Percentiles rank a stretch among this genome's conserved stretches.
Conservation (phyloP, 2,888 invertebrate species). For the Caradrina kadenii region DNA sequence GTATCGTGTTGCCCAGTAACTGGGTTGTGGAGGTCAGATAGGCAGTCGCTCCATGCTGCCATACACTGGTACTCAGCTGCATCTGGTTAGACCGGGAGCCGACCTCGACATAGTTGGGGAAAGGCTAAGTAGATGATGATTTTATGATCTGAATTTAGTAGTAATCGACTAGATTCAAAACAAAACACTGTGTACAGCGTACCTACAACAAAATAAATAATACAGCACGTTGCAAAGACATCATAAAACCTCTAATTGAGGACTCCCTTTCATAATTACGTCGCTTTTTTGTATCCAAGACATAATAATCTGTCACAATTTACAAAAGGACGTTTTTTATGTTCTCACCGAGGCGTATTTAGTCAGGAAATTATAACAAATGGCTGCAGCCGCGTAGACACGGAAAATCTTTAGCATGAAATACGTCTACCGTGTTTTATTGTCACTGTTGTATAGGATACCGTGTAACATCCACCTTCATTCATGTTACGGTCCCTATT, state of each 20-base stretch:
- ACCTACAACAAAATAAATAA: conserved; percentile 1
- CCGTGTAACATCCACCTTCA: neutral
- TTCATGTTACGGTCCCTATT: neutral
- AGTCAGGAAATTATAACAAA: conserved; percentile 78
- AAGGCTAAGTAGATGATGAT: too few species aligned
- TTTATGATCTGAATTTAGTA: too few species aligned
- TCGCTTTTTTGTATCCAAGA: conserved; percentile 55
- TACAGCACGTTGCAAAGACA: conserved; percentile 17
- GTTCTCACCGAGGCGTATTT: conserved; percentile 69
- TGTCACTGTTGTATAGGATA: conserved; percentile 50
- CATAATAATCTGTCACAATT: conserved; percentile 81
- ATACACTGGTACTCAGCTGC: too few species aligned
- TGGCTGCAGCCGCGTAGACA: conserved; percentile 64
- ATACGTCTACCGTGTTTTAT: conserved; percentile 65
- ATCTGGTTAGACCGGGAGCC: too few species aligned
- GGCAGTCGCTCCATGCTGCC: too few species aligned
- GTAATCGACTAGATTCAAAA: too few species aligned
- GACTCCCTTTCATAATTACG: conserved; percentile 45
- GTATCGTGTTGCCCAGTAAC: too few species aligned
- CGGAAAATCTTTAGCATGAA: conserved; percentile 68
- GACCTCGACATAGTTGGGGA: too few species aligned
- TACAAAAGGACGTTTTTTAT: conserved; percentile 69
- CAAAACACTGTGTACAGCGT: too few species aligned
- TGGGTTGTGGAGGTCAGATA: too few species aligned
- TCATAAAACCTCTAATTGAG: conserved; percentile 18